phyloP scores from a whole-genome alignment of 2,888 invertebrate genomes.

The Thymelicus sylvestris region DNA sequence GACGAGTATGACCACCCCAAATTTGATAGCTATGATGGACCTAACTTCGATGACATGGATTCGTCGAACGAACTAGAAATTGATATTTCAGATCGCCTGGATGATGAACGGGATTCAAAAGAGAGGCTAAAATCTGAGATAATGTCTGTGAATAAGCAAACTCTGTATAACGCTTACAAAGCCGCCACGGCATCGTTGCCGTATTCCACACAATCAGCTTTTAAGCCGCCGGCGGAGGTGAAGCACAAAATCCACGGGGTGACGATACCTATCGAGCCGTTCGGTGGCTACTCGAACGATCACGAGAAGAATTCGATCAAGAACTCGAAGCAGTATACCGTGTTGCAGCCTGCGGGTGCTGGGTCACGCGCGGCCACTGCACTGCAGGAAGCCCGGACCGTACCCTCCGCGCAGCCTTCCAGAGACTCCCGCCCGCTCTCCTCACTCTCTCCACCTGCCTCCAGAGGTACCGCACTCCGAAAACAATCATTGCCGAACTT shows the following conservation, averaged over 20 bases:
- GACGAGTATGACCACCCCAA: slow-evolving; percentile 77
- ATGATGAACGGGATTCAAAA: slow-evolving; percentile 81
- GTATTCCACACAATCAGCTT: slow-evolving; percentile 92
- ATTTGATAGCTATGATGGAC: slow-evolving; percentile 87
- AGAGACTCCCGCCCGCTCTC: slow-evolving; percentile 76
- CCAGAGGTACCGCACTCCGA: slow-evolving; percentile 87
- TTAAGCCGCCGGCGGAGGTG: slow-evolving; percentile 90
- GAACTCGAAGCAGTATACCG: slow-evolving; percentile 92
- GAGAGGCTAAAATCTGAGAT: slow-evolving; percentile 81
- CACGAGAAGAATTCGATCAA: slow-evolving; percentile 71
- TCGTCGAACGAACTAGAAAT: slow-evolving; percentile 92
- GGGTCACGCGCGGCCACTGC: slow-evolving; percentile 93
- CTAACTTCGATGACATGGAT: slow-evolving; percentile 90
- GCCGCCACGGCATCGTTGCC: slow-evolving; percentile 84
- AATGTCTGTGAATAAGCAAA: slow-evolving; percentile 79
- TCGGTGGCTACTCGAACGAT: slow-evolving; percentile 88
- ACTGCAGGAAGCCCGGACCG: slow-evolving; percentile 89
- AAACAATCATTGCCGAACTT: slow-evolving; percentile 73
- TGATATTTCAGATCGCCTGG: slow-evolving; percentile 90
- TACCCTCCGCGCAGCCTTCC: slow-evolving; percentile 79
- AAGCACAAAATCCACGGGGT: slow-evolving; percentile 79
- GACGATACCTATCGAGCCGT: slow-evolving; percentile 87
- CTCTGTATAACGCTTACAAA: slow-evolving; percentile 82
- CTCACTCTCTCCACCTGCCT: slow-evolving; percentile 90
- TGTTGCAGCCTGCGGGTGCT: slow-evolving; percentile 92